These are phyloP conservation scores for Carduelis carduelis DNA, from an alignment of 2,797 vertebrate genomes.

Conservation along the genomic window DNA sequence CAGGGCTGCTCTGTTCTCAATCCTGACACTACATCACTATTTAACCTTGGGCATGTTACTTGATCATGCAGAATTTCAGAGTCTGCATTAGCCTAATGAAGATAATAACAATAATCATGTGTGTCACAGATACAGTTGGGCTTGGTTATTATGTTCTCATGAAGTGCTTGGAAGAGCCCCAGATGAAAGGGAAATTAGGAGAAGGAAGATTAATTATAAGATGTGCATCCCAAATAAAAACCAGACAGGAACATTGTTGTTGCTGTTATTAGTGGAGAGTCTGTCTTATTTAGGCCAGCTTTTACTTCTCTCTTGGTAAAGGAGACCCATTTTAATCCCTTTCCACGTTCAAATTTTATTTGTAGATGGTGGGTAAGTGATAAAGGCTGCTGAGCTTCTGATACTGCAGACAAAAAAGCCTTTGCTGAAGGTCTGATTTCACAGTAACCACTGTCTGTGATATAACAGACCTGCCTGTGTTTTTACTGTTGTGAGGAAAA, in stretches of 20 bases:
- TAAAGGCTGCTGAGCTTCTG: slow-evolving; percentile 10
- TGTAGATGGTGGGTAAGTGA: slow-evolving; percentile 1
- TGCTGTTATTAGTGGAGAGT: slow-evolving; percentile 5
- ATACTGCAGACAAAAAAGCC: background rate
- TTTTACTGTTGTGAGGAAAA: background rate
- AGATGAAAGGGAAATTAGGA: slow-evolving; percentile 57
- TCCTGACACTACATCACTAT: background rate
- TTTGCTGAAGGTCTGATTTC: slow-evolving; percentile 12
- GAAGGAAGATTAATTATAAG: slow-evolving; percentile 57
- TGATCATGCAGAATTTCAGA: slow-evolving; percentile 15
- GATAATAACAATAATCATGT: slow-evolving; percentile 61
- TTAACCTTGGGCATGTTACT: background rate
- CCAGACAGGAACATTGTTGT: background rate
- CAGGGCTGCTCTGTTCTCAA: background rate
- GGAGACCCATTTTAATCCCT: background rate
- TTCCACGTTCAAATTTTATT: background rate
- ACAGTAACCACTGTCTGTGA: background rate
- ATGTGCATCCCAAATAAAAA: slow-evolving; percentile 37
- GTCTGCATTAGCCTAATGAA: slow-evolving; percentile 42
- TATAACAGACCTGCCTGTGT: background rate
- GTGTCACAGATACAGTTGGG: slow-evolving; percentile 27
- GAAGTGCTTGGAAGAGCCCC: slow-evolving; percentile 3
- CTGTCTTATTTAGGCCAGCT: slow-evolving; percentile 15
- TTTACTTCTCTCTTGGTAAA: slow-evolving; percentile 3
- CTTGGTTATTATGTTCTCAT: slow-evolving; percentile 45